A percentile compares a stretch with the other conserved stretches of the same genome.
Evolutionary conservation across 2,888 invertebrate genomes (phyloP).

Genomic region (Spialia ferax): DNA sequence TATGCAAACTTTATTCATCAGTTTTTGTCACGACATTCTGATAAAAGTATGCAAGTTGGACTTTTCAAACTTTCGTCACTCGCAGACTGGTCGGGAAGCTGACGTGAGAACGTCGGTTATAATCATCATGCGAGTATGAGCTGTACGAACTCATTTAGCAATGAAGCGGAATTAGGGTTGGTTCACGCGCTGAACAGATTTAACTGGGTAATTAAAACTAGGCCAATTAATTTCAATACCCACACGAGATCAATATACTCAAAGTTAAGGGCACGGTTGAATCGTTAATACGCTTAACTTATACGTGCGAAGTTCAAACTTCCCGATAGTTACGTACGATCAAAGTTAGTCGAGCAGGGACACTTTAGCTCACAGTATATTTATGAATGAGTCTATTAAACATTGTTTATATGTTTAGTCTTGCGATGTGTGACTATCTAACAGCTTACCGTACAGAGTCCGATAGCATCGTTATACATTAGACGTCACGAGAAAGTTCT

Average conservation of each 20-base stretch:
- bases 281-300: conserved; percentile 76
- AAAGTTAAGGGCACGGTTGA: conserved; percentile 67
- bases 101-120: conserved; percentile 1
- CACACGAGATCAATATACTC: conserved; percentile 65
- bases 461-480: conserved; percentile 66
- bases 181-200: conserved; percentile 35
- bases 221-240: conserved; percentile 68
- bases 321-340: conserved; percentile 64
- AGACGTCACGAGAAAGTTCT: conserved; percentile 67
- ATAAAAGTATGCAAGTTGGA: conserved; percentile 6
- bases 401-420: conserved; percentile 69
- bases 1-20: conserved; percentile 34
- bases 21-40: conserved; percentile 2
- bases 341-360: conserved; percentile 66
- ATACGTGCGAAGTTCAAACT: conserved; percentile 71
- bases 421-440: conserved; percentile 56
- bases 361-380: conserved; percentile 54
- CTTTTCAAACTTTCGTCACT: conserved; percentile 16
- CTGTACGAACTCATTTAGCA: conserved; percentile 34
- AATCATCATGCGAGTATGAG: conserved; percentile 23
- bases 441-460: conserved; percentile 51
- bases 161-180: conserved; percentile 37
- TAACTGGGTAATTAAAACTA: conserved; percentile 52
- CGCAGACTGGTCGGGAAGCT: not conserved
- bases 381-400: conserved; percentile 63